Conservation (phyloP, 2,797 vertebrate genomes). For the Tauraco hartlaubi region DNA sequence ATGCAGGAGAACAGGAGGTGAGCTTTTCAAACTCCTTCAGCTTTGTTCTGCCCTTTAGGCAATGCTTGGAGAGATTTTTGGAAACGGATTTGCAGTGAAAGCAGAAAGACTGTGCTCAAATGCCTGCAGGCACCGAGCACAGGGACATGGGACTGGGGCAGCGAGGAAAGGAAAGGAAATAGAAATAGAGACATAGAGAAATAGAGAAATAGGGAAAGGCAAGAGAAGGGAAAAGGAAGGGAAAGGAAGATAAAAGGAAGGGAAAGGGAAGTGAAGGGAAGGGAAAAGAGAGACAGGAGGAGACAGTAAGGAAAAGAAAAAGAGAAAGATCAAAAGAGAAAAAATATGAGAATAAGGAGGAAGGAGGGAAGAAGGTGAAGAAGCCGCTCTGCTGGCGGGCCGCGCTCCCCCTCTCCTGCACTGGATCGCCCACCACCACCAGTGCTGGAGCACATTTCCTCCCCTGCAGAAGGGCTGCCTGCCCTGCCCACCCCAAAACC, state of each 20-base stretch:
- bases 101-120: neutral
- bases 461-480: neutral
- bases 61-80: neutral
- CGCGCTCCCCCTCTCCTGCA: fast-evolving
- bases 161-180: neutral
- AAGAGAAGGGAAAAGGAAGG: neutral
- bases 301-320: neutral
- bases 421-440: neutral
- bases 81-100: neutral
- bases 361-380: neutral
- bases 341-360: neutral
- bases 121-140: neutral
- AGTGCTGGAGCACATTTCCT: neutral
- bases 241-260: neutral
- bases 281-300: too few species aligned
- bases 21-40: neutral
- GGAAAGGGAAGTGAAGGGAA: too few species aligned
- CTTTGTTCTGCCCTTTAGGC: neutral
- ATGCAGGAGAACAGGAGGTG: neutral
- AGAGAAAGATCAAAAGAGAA: neutral
- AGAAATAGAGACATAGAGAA: neutral
- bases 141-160: neutral
- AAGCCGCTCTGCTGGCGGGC: neutral
- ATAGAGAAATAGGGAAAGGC: neutral
- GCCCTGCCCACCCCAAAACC: neutral